A percentile compares a stretch with the other conserved stretches of the same genome.
phyloP scores from a whole-genome alignment of 2,888 invertebrate species.

The Erpobdella octoculata region DNA sequence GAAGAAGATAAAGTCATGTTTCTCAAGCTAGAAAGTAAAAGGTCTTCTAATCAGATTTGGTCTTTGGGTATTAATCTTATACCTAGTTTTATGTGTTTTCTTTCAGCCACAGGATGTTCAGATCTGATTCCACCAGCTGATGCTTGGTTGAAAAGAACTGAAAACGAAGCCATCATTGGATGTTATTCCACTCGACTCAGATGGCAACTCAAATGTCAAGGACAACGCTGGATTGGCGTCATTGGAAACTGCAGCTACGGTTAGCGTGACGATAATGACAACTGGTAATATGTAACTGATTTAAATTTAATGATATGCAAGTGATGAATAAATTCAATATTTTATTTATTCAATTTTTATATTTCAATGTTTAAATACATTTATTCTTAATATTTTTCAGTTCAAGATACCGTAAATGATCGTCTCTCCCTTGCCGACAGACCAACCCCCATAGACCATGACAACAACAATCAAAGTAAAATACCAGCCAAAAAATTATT shows the following conservation, averaged over 20 bases:
- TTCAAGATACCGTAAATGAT: background rate
- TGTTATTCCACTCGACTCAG: conserved; percentile 29
- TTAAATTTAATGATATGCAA: background rate
- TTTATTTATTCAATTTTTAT: background rate
- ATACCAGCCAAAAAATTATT: no score
- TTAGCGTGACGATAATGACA: background rate
- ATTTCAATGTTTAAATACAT: background rate
- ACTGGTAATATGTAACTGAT: background rate
- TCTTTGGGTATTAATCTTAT: background rate
- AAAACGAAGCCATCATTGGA: conserved; percentile 30
- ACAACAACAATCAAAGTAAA: no score
- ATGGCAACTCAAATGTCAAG: conserved; percentile 31
- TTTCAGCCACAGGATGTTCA: conserved; percentile 19
- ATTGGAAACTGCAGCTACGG: conserved; percentile 30
- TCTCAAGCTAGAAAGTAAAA: background rate
- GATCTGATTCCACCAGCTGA: conserved; percentile 27
- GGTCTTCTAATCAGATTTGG: background rate
- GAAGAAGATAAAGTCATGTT: background rate
- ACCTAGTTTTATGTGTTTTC: background rate
- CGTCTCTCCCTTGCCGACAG: no score
- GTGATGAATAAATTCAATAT: background rate
- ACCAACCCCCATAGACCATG: no score
- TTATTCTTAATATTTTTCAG: background rate
- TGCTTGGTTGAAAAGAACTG: conserved; percentile 24
- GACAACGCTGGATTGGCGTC: conserved; percentile 33